phyloP scores from a whole-genome alignment of 2,888 invertebrate species.

The Hecatera dysodea region DNA sequence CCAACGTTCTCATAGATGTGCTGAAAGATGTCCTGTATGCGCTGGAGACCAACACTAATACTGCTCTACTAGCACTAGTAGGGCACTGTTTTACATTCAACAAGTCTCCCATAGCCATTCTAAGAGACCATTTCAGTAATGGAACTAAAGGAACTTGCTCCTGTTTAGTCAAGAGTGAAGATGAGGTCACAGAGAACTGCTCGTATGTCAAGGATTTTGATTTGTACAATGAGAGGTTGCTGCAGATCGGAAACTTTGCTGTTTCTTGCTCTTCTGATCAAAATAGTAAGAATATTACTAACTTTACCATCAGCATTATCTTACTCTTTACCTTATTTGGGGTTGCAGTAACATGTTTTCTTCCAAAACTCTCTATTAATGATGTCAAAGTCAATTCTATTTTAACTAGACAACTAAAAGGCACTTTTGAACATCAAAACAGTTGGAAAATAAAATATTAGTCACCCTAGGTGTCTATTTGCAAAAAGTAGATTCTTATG shows the following conservation, averaged over 20 bases:
- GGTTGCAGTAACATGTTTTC: too few relatives aligned
- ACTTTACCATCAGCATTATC: too few relatives aligned
- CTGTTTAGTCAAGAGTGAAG: slow-evolving; percentile 69
- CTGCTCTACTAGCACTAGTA: slow-evolving; percentile 91
- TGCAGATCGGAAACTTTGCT: slow-evolving; percentile 94
- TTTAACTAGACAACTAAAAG: too few relatives aligned
- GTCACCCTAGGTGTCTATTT: too few relatives aligned
- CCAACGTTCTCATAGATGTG: slow-evolving; percentile 91
- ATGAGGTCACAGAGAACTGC: slow-evolving; percentile 84
- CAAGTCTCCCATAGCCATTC: slow-evolving; percentile 76
- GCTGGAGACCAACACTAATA: slow-evolving; percentile 92
- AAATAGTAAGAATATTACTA: slow-evolving; percentile 71
- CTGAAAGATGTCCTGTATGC: slow-evolving; percentile 92
- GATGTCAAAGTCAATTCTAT: too few relatives aligned
- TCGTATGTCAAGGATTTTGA: slow-evolving; percentile 92
- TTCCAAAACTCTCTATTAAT: not conserved
- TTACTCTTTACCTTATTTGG: too few relatives aligned
- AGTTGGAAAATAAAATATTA: too few relatives aligned
- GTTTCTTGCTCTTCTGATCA: slow-evolving; percentile 90
- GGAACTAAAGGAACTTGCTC: slow-evolving; percentile 69
- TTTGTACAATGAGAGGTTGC: slow-evolving; percentile 92
- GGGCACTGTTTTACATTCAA: slow-evolving; percentile 82
- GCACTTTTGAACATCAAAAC: too few relatives aligned
- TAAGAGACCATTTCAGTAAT: slow-evolving; percentile 78
- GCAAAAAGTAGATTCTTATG: too few relatives aligned